Conservation (phyloP, 2,797 vertebrate genomes). For the Pangasius sanitwongsei region DNA sequence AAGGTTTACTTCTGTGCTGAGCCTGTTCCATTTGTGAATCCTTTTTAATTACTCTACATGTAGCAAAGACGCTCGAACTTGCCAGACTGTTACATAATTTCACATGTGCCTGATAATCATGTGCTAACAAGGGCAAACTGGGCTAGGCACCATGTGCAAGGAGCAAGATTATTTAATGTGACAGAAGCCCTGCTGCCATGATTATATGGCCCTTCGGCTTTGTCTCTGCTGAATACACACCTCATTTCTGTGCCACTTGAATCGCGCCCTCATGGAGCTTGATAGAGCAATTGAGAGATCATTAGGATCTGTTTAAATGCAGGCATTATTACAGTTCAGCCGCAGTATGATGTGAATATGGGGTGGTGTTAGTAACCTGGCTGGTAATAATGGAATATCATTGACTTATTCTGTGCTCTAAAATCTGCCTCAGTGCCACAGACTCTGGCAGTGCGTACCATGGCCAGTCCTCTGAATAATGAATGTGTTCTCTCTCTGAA, state of each 20-base stretch:
- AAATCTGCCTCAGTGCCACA: slow-evolving; percentile 1
- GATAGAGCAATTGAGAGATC: slow-evolving; percentile 26
- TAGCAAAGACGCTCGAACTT: slow-evolving; percentile 41
- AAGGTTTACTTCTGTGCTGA: slow-evolving; percentile 21
- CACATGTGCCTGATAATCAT: slow-evolving; percentile 43
- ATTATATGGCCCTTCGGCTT: slow-evolving; percentile 7
- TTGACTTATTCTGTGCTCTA: background rate
- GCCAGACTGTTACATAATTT: slow-evolving; percentile 32
- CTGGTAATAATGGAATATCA: slow-evolving; percentile 26
- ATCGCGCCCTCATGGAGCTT: background rate
- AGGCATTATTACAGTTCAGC: slow-evolving; percentile 30
- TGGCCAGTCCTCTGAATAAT: slow-evolving; percentile 46
- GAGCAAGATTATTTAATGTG: slow-evolving; percentile 24
- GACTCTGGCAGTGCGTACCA: slow-evolving; percentile 9
- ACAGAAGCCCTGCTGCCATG: slow-evolving; percentile 1
- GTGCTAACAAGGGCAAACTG: slow-evolving; percentile 15
- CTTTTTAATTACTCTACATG: slow-evolving; percentile 35
- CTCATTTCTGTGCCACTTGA: slow-evolving; percentile 12
- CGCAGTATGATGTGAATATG: slow-evolving; percentile 12
- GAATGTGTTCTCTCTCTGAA: slow-evolving; percentile 29
- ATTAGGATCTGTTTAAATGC: slow-evolving; percentile 43
- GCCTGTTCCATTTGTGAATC: slow-evolving; percentile 13
- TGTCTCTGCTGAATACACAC: background rate
- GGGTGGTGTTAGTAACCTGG: background rate
- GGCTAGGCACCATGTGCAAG: slow-evolving; percentile 29